Conservation (phyloP, 2,888 invertebrate species). For the Unio pictorum region DNA sequence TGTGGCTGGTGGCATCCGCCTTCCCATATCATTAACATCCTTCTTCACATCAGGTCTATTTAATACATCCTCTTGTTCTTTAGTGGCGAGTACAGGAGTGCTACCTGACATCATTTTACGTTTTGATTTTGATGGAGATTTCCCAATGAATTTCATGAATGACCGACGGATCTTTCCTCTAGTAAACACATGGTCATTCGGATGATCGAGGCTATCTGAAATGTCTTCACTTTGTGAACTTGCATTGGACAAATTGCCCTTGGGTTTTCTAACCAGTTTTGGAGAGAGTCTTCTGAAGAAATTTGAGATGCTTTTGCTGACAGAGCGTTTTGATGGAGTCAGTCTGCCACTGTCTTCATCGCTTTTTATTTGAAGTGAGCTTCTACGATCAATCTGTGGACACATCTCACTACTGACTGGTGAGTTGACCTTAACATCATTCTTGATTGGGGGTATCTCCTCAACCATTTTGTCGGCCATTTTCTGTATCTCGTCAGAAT, state of each 20-base stretch:
- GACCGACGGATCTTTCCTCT: constrained; percentile 56
- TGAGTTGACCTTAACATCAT: constrained; percentile 16
- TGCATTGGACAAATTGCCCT: constrained; percentile 44
- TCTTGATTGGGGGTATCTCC: constrained; percentile 19
- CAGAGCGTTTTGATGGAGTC: constrained; percentile 57
- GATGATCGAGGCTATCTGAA: constrained; percentile 37
- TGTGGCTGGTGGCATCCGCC: constrained; percentile 16
- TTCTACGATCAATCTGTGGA: constrained; percentile 28
- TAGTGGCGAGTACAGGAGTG: constrained; percentile 7
- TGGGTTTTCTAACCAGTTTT: constrained; percentile 42
- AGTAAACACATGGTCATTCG: constrained; percentile 43
- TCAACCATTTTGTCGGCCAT: constrained; percentile 35
- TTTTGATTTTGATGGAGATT: constrained; percentile 25
- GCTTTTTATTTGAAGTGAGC: constrained; percentile 35
- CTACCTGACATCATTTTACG: constrained; percentile 15
- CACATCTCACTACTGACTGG: constrained; percentile 18
- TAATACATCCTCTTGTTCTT: constrained; percentile 6
- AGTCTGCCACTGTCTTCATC: constrained; percentile 34
- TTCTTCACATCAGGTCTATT: constrained; percentile 11
- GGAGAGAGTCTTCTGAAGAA: constrained; percentile 64
- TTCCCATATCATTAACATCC: constrained; percentile 5
- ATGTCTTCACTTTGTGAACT: constrained; percentile 52
- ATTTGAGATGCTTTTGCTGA: constrained; percentile 63
- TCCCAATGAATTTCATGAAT: constrained; percentile 55
- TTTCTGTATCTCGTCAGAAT: constrained; percentile 48